A percentile compares a stretch with the other conserved stretches of the same genome.
These are phyloP conservation scores for Vimba vimba DNA, from an alignment of 2,113 vertebrate genomes.

Conservation along the genomic window DNA sequence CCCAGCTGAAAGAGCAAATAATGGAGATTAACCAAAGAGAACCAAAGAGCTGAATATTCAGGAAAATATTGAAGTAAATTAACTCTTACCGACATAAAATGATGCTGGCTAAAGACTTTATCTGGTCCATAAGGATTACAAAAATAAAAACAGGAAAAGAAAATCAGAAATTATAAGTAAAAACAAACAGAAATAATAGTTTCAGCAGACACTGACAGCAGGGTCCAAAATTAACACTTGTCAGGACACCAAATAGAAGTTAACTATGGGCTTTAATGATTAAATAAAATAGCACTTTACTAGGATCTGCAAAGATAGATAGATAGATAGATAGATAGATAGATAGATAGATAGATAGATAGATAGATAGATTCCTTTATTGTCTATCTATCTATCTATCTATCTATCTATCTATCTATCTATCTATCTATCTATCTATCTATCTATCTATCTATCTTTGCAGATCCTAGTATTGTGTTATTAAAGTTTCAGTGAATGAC, in stretches of 20 bases:
- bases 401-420: no score
- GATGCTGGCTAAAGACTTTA: slow-evolving; percentile 60
- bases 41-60: neutral
- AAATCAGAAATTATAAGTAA: neutral
- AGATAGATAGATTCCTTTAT: no score
- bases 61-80: neutral
- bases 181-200: neutral
- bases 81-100: slow-evolving; percentile 69
- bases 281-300: neutral
- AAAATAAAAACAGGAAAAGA: neutral
- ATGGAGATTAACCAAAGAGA: neutral
- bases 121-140: slow-evolving; percentile 3
- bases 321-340: no score
- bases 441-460: no score
- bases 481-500: neutral
- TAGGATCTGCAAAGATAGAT: no score
- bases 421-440: no score
- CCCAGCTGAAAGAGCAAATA: slow-evolving; percentile 77
- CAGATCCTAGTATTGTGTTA: neutral
- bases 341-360: no score
- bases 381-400: no score
- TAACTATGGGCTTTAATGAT: neutral
- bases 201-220: neutral
- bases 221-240: neutral
- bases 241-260: neutral